These are phyloP conservation scores for Hyles lineata DNA, from an alignment of 2,888 invertebrate genomes.

Conservation along the genomic window DNA sequence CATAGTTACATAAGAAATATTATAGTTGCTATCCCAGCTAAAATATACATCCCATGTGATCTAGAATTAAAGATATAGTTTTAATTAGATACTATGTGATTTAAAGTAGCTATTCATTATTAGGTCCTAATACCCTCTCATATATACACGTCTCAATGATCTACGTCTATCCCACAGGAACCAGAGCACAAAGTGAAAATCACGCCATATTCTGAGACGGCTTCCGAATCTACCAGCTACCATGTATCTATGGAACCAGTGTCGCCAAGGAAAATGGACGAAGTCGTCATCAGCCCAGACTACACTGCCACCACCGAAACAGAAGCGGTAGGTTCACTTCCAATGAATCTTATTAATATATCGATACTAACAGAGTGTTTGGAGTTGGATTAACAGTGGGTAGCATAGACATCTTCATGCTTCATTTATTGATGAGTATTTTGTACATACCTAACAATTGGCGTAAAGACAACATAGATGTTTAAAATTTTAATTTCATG, in stretches of 20 bases:
- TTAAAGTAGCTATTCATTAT: neutral
- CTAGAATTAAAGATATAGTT: no score
- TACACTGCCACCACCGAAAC: constrained; percentile 68
- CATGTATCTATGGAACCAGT: constrained; percentile 57
- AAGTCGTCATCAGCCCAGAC: constrained; percentile 57
- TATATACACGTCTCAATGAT: neutral
- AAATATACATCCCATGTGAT: no score
- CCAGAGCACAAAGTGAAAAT: constrained; percentile 75
- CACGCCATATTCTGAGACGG: constrained; percentile 69
- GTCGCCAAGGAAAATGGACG: constrained; percentile 59
- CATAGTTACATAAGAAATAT: no score
- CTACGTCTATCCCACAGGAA: constrained; percentile 22
- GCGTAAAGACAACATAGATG: constrained; percentile 63
- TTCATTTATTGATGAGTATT: constrained; percentile 54
- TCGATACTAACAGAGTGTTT: constrained; percentile 48
- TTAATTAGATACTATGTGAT: neutral
- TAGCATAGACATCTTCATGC: constrained; percentile 51
- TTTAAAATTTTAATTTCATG: neutral
- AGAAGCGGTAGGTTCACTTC: constrained; percentile 65
- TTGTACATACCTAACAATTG: constrained; percentile 66
- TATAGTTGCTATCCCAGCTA: no score
- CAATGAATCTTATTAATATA: constrained; percentile 28
- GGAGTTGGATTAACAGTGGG: constrained; percentile 52
- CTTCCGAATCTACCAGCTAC: constrained; percentile 66
- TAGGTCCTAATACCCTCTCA: neutral